These are phyloP conservation scores for Euleptes europaea DNA, from an alignment of 2,113 vertebrate genomes.

Conservation along the genomic window DNA sequence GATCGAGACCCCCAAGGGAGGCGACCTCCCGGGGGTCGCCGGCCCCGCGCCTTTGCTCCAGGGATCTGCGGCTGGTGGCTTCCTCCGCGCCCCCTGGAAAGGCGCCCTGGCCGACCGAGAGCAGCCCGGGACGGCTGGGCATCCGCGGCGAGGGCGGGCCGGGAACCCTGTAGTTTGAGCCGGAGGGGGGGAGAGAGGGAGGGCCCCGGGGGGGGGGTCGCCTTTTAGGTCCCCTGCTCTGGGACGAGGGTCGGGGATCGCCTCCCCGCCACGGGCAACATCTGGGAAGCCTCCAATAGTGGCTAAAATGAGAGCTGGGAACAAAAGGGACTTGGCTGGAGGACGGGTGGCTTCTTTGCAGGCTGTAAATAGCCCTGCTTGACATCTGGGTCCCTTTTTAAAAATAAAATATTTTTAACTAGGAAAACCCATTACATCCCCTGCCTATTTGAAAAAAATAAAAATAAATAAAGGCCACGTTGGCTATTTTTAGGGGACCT, in stretches of 20 bases:
- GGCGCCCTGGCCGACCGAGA: too few relatives aligned
- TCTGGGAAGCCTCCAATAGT: slow-evolving; percentile 54
- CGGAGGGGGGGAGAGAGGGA: neutral
- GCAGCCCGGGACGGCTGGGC: too few relatives aligned
- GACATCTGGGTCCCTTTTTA: neutral
- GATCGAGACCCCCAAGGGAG: too few relatives aligned
- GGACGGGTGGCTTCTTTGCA: slow-evolving; percentile 39
- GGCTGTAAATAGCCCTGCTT: slow-evolving; percentile 47
- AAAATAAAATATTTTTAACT: neutral
- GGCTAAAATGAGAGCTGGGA: slow-evolving; percentile 67
- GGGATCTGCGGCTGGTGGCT: too few relatives aligned
- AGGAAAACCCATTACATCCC: too few relatives aligned
- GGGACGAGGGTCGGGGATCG: neutral
- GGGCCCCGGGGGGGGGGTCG: too few relatives aligned
- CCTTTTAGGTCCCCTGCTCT: neutral
- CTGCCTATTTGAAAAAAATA: neutral
- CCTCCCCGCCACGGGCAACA: neutral
- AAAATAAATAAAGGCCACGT: neutral
- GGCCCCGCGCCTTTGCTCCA: too few relatives aligned
- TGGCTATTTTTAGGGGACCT: neutral
- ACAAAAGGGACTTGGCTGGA: slow-evolving; percentile 38
- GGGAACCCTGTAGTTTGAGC: too few relatives aligned
- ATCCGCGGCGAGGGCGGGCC: too few relatives aligned
- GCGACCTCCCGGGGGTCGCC: too few relatives aligned
- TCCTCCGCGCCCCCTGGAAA: too few relatives aligned